Conservation (phyloP, 35 echinoderm and acorn worm species). For the Diadema setosum region DNA sequence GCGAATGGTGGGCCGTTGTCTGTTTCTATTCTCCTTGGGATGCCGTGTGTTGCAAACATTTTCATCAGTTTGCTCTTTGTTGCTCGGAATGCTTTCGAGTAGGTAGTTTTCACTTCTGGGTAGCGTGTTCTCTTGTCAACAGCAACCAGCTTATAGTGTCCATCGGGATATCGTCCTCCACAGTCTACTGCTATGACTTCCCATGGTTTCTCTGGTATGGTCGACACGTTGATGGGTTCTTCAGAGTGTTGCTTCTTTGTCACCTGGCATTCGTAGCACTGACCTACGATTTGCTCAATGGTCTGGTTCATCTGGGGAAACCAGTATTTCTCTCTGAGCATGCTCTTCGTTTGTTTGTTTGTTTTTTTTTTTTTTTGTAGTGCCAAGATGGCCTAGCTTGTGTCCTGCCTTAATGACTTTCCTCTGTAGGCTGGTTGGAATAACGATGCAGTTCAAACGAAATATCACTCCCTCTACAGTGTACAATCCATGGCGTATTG, state of each 20-base stretch:
- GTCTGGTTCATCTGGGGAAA: slow-evolving; percentile 26
- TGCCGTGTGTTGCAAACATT: slow-evolving; percentile 64
- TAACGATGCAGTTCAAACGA: slow-evolving; percentile 17
- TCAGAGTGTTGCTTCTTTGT: slow-evolving; percentile 37
- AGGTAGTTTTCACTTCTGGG: neutral
- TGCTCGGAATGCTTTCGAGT: neutral
- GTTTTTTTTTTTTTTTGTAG: too few species aligned
- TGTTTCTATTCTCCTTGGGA: slow-evolving; percentile 26
- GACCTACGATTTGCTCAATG: slow-evolving; percentile 18
- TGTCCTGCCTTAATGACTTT: slow-evolving; percentile 51
- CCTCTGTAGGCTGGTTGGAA: slow-evolving; percentile 26
- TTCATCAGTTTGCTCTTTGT: neutral
- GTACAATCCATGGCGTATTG: slow-evolving; percentile 29
- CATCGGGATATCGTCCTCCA: slow-evolving; percentile 26
- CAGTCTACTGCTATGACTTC: slow-evolving; percentile 12
- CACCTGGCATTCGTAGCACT: slow-evolving; percentile 44
- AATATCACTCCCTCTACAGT: slow-evolving; percentile 34
- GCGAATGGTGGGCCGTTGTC: slow-evolving; percentile 62
- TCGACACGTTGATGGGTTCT: slow-evolving; percentile 53
- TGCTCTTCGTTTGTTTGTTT: slow-evolving; percentile 63
- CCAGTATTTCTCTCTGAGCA: slow-evolving; percentile 55
- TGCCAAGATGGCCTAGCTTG: slow-evolving; percentile 56
- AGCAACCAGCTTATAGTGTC: slow-evolving; percentile 15
- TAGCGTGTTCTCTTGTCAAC: slow-evolving; percentile 33
- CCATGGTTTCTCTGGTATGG: slow-evolving; percentile 45